These are phyloP conservation scores for Rhyacophila evoluta DNA, from an alignment of 2,888 invertebrate genomes.

Conservation along the genomic window DNA sequence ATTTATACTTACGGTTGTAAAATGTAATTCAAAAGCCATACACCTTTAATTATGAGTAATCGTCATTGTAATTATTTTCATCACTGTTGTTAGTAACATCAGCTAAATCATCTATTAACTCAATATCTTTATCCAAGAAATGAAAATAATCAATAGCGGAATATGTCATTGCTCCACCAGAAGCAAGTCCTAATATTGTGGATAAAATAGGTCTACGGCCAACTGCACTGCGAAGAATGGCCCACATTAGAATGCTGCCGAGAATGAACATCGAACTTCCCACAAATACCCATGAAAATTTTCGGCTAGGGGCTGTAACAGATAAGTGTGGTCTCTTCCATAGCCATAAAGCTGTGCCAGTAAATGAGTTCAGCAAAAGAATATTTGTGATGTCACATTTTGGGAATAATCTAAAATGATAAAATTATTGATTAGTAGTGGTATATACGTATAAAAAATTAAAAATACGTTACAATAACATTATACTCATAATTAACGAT, in stretches of 20 bases:
- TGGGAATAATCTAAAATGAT: constrained; percentile 75
- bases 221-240: constrained; percentile 83
- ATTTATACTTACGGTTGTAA: background rate
- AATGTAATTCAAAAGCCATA: background rate
- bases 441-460: too few species aligned
- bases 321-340: constrained; percentile 84
- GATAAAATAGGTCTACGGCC: constrained; percentile 78
- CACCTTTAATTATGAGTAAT: constrained; percentile 27
- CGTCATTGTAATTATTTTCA: constrained; percentile 69
- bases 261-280: constrained; percentile 88
- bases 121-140: constrained; percentile 71
- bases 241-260: constrained; percentile 91
- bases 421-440: background rate
- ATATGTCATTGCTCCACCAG: constrained; percentile 75
- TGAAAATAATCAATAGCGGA: constrained; percentile 75
- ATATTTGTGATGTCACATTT: constrained; percentile 84
- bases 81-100: constrained; percentile 66
- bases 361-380: constrained; percentile 81
- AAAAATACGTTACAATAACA: too few species aligned
- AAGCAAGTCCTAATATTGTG: constrained; percentile 77
- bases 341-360: constrained; percentile 87
- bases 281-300: constrained; percentile 78
- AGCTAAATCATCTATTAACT: constrained; percentile 63
- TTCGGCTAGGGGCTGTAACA: constrained; percentile 72
- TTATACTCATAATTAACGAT: too few species aligned